These are phyloP conservation scores for Eulemur albifrons DNA, from an alignment of 2,797 vertebrate genomes.

Conservation along the genomic window DNA sequence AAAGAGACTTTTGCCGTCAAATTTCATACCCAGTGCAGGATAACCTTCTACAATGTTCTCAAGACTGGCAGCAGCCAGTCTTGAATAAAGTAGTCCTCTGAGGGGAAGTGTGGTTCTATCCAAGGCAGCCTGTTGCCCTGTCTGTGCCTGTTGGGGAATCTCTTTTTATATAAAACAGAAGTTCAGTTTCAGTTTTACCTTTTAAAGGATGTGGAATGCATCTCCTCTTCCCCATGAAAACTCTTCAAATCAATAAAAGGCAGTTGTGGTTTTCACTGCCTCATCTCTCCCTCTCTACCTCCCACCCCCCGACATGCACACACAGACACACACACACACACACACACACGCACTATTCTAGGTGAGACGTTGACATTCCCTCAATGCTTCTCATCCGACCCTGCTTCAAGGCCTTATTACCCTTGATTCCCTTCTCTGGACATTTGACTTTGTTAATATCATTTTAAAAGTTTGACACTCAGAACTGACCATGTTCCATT, in stretches of 20 bases:
- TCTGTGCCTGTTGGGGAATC: slow-evolving; percentile 8
- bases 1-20: not conserved
- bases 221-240: not conserved
- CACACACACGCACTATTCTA: not conserved
- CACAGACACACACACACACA: not conserved
- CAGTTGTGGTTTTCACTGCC: not conserved
- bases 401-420: not conserved
- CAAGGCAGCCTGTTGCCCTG: not conserved
- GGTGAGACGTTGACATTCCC: not conserved
- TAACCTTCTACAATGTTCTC: not conserved
- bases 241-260: not conserved
- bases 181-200: not conserved
- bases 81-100: not conserved
- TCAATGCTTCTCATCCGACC: not conserved
- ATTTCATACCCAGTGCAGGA: not conserved
- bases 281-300: not conserved
- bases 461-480: not conserved
- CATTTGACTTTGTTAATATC: not conserved
- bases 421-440: not conserved
- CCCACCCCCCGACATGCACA: accelerated
- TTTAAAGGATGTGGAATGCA: not conserved
- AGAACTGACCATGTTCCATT: not conserved
- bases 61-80: not conserved
- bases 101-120: not conserved
- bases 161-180: not conserved